These are phyloP conservation scores for Neolamprologus sp. DNA, from an alignment of 2,113 vertebrate genomes.

Conservation along the genomic window DNA sequence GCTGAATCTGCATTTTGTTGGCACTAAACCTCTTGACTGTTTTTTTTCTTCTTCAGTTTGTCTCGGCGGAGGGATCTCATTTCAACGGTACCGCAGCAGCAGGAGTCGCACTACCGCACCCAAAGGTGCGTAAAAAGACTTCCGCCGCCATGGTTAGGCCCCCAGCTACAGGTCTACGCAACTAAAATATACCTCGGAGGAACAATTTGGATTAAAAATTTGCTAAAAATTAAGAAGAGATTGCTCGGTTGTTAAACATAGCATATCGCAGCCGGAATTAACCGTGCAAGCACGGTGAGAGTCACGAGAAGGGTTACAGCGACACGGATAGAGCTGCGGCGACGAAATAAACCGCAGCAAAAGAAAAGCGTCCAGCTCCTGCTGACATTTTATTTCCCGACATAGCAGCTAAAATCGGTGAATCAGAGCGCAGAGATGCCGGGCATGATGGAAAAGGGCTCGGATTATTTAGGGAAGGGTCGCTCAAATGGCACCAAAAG, in stretches of 20 bases:
- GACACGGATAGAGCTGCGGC: conserved; percentile 6
- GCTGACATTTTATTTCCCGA: conserved; percentile 31
- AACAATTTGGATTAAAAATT: accelerated
- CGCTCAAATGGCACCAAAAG: conserved; percentile 86
- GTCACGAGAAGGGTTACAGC: background rate
- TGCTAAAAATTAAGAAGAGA: accelerated
- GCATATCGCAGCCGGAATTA: accelerated
- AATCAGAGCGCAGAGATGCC: conserved; percentile 68
- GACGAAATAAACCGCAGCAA: background rate
- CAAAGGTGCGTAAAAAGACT: conserved; percentile 13
- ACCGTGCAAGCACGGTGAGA: background rate
- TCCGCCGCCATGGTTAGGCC: conserved; percentile 56
- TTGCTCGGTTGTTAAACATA: accelerated
- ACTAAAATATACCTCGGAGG: accelerated
- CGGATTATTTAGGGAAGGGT: conserved; percentile 82
- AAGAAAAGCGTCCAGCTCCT: background rate
- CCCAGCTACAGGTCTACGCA: background rate
- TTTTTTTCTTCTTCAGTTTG: background rate
- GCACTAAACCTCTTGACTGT: background rate
- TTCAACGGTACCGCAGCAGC: background rate
- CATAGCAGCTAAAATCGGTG: background rate
- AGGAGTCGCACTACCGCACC: background rate
- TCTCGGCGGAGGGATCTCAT: conserved; percentile 25
- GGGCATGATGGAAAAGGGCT: conserved; percentile 90
- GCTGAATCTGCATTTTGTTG: accelerated